These are phyloP conservation scores for Meleagris gallopavo DNA, from an alignment of 2,113 vertebrate species.

Conservation along the genomic window DNA sequence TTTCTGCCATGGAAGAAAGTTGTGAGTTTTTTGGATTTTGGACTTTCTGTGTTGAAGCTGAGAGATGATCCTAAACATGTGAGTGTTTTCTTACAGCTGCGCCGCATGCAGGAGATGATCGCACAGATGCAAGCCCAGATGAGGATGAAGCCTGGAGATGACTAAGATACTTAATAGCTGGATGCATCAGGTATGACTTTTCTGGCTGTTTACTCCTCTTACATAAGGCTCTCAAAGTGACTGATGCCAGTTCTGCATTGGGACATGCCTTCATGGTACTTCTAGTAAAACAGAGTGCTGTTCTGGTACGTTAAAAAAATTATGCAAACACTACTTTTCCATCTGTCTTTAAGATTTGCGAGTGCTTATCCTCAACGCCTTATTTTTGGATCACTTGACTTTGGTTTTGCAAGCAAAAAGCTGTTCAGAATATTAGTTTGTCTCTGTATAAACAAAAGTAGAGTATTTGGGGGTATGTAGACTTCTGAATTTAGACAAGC, in stretches of 20 bases:
- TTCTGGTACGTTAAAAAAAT: background rate
- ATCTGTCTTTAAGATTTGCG: background rate
- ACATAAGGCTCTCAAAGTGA: background rate
- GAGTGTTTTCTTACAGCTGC: slow-evolving; percentile 75
- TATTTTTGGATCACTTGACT: background rate
- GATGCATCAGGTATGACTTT: slow-evolving; percentile 31
- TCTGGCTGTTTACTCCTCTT: background rate
- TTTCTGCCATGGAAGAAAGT: background rate
- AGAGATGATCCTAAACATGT: background rate
- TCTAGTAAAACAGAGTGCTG: background rate
- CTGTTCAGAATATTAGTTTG: background rate
- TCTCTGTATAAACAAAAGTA: background rate
- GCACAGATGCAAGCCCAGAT: slow-evolving; percentile 90
- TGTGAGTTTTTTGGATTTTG: background rate
- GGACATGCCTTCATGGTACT: background rate
- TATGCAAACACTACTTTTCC: background rate
- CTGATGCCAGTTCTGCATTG: background rate
- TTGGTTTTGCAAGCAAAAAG: background rate
- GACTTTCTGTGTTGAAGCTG: background rate
- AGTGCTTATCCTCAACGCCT: background rate
- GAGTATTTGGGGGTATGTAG: background rate
- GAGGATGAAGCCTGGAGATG: slow-evolving; percentile 86
- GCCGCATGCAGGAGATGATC: slow-evolving; percentile 92
- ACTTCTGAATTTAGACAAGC: background rate
- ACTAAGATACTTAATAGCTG: slow-evolving; percentile 62